Conservation (phyloP, 2,888 invertebrate genomes). For the Crioceris asparagi region DNA sequence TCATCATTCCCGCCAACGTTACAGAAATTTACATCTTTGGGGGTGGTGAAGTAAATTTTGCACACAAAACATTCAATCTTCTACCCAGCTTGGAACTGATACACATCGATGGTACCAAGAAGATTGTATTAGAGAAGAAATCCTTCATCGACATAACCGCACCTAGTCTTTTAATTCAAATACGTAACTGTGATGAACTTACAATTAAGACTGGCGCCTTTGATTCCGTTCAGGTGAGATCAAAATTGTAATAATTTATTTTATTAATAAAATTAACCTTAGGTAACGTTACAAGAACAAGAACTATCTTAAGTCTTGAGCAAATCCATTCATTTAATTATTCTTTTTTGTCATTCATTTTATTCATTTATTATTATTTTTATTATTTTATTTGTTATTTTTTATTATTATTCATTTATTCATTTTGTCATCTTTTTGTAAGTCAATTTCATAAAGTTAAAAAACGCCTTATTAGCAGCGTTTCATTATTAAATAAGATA, state of each 20-base stretch:
- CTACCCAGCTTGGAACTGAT: slow-evolving; percentile 46
- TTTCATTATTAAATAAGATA: no score
- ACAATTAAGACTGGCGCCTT: slow-evolving; percentile 54
- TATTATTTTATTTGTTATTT: no score
- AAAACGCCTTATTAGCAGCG: no score
- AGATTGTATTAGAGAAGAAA: slow-evolving; percentile 45
- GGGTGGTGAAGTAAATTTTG: slow-evolving; percentile 45
- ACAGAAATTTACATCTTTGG: slow-evolving; percentile 48
- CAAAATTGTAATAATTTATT: background rate
- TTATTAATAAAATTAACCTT: background rate
- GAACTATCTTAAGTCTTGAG: no score
- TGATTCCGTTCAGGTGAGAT: slow-evolving; percentile 43
- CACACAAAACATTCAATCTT: slow-evolving; percentile 45
- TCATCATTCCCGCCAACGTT: slow-evolving; percentile 40
- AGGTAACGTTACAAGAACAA: no score
- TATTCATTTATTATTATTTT: no score
- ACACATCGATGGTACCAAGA: slow-evolving; percentile 42
- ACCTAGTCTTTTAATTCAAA: slow-evolving; percentile 48
- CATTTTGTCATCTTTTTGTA: no score
- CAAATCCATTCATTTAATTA: no score
- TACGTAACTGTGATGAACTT: slow-evolving; percentile 48
- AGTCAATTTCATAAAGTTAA: no score
- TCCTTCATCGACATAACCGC: slow-evolving; percentile 52
- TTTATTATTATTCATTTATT: no score
- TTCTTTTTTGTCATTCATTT: no score